Evolutionary conservation across 2,797 vertebrate genomes (phyloP).

Genomic region (Danio jaintianensis): DNA sequence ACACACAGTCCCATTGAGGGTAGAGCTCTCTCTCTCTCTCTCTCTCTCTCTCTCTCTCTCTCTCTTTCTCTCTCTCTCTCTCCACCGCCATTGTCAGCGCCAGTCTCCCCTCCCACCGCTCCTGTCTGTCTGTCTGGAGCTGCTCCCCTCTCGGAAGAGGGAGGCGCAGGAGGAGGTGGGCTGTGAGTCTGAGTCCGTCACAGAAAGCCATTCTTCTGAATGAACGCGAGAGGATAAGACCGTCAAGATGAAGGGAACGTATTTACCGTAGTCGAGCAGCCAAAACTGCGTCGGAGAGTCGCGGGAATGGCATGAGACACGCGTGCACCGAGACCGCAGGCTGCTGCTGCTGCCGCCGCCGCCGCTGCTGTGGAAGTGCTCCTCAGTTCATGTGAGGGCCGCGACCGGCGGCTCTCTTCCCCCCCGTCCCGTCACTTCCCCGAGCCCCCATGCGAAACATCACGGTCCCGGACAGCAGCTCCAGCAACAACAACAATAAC

Average conservation of each 20-base stretch:
- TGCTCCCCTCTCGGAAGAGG: slow-evolving; percentile 56
- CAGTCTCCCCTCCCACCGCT: slow-evolving; percentile 45
- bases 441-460: slow-evolving; percentile 67
- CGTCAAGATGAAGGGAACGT: slow-evolving; percentile 58
- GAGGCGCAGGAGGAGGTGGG: slow-evolving; percentile 51
- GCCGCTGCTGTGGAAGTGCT: slow-evolving; percentile 54
- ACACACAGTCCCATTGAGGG: slow-evolving; percentile 38
- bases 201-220: slow-evolving; percentile 65
- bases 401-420: slow-evolving; percentile 60
- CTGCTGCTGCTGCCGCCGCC: slow-evolving; percentile 33
- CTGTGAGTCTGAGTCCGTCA: slow-evolving; percentile 53
- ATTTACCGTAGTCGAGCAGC: slow-evolving; percentile 49
- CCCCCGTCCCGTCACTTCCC: slow-evolving; percentile 58
- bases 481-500: slow-evolving; percentile 48
- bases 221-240: slow-evolving; percentile 57
- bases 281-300: slow-evolving; percentile 44
- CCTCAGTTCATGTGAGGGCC: slow-evolving; percentile 56
- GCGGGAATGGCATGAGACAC: slow-evolving; percentile 59
- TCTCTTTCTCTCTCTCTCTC: slow-evolving; percentile 20
- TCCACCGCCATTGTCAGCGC: slow-evolving; percentile 56
- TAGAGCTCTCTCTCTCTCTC: slow-evolving; percentile 52
- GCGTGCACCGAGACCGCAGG: slow-evolving; percentile 52
- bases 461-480: slow-evolving; percentile 64
- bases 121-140: slow-evolving; percentile 63
- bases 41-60: slow-evolving; percentile 33